These are phyloP conservation scores for Antheraea assamensis DNA, from an alignment of 2,888 invertebrate genomes.

Conservation along the genomic window DNA sequence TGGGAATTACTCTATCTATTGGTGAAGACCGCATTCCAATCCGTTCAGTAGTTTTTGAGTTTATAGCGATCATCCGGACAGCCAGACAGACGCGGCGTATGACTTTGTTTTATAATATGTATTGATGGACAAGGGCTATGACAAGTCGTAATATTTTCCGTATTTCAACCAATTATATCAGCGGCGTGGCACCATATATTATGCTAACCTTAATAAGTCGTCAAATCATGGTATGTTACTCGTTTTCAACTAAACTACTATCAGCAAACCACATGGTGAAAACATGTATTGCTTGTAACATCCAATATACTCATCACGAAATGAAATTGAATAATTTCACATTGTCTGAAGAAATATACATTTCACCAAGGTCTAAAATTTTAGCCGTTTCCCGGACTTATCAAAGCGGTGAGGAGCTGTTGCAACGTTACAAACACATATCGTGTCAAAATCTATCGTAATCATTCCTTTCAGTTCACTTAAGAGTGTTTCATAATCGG, in stretches of 20 bases:
- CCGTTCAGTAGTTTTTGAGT: no score
- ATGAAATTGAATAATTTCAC: background rate
- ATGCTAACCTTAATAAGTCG: background rate
- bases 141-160: constrained; percentile 74
- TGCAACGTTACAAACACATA: background rate
- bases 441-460: background rate
- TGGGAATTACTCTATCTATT: no score
- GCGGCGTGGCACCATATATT: constrained; percentile 73
- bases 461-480: background rate
- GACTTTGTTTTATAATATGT: no score
- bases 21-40: no score
- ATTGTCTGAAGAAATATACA: background rate
- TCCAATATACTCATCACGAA: background rate
- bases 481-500: background rate
- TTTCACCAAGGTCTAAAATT: background rate
- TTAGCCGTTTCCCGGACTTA: background rate
- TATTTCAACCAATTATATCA: constrained; percentile 69
- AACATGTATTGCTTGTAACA: background rate
- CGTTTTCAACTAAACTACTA: background rate
- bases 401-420: background rate
- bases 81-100: no score
- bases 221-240: no score
- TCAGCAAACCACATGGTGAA: background rate
- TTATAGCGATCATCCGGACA: no score
- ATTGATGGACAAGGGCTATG: no score